Conservation (phyloP, 2,797 vertebrate species). For the Siniperca obscura region DNA sequence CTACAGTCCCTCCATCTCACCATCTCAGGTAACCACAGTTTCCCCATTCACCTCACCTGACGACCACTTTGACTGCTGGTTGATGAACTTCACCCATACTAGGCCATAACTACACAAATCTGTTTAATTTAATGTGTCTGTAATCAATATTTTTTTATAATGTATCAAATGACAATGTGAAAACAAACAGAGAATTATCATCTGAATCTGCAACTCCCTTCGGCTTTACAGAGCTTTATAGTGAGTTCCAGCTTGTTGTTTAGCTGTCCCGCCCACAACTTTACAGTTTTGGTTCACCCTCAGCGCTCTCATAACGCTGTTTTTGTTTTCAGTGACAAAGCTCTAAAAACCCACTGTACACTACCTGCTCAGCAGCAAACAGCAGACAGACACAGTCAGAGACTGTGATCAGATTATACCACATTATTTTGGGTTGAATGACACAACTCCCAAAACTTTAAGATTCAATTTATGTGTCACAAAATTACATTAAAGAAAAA, state of each 20-base stretch:
- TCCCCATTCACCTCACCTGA: not conserved
- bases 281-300: too few relatives aligned
- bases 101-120: not conserved
- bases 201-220: not conserved
- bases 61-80: not conserved
- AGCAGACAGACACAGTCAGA: not conserved
- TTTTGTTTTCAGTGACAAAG: not conserved
- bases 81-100: not conserved
- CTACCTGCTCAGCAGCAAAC: not conserved
- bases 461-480: not conserved
- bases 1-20: slow-evolving; percentile 50
- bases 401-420: slow-evolving; percentile 7
- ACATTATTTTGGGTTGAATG: not conserved
- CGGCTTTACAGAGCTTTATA: not conserved
- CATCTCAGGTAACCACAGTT: slow-evolving; percentile 82
- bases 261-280: not conserved
- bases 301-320: not conserved
- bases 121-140: not conserved
- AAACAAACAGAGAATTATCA: not conserved
- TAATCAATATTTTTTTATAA: not conserved
- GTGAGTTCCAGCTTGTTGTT: not conserved
- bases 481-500: not conserved
- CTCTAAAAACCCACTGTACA: not conserved
- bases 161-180: not conserved
- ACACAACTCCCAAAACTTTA: not conserved